A percentile compares a stretch with the other conserved stretches of the same genome.
Conservation (phyloP, 2,797 vertebrate species). For the Meriones psammophilus region DNA sequence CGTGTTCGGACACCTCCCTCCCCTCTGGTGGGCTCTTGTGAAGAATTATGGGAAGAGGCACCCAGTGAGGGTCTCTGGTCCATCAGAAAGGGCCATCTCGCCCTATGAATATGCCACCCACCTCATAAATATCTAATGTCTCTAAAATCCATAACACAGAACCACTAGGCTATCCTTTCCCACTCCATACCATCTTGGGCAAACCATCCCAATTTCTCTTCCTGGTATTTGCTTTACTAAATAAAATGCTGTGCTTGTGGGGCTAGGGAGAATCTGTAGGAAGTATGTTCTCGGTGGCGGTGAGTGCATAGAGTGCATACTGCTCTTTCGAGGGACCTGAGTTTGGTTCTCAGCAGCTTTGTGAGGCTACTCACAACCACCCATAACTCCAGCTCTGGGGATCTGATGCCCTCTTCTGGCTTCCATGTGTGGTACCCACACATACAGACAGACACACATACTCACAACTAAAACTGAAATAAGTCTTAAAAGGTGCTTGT, state of each 20-base stretch:
- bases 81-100: neutral
- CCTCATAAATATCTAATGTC: neutral
- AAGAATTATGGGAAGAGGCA: neutral
- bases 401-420: neutral
- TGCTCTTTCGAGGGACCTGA: neutral
- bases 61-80: neutral
- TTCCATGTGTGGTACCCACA: neutral
- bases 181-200: neutral
- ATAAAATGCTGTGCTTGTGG: neutral
- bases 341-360: neutral
- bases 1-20: neutral
- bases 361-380: neutral
- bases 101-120: neutral
- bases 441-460: neutral
- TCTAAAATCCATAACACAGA: neutral
- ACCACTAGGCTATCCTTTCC: neutral
- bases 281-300: too few species aligned
- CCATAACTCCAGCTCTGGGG: neutral
- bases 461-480: neutral
- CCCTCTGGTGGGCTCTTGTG: neutral
- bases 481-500: neutral
- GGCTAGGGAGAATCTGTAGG: neutral
- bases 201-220: neutral
- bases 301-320: too few species aligned
- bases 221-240: neutral